Evolutionary conservation across 1,140 invertebrate species (phyloP).

Genomic region (Tyrophagus putrescentiae): DNA sequence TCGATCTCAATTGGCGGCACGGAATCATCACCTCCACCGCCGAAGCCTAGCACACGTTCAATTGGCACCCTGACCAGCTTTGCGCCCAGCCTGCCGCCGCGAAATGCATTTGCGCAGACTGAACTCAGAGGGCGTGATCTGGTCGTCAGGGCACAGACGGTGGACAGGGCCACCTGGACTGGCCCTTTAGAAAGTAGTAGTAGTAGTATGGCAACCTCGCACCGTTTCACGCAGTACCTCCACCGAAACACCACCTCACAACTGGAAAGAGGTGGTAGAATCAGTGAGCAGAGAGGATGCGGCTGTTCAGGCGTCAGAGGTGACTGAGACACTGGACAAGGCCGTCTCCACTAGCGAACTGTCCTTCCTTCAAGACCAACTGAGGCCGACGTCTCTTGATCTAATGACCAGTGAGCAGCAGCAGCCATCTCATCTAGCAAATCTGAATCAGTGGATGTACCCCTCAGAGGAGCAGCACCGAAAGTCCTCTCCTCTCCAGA

Average conservation of each 20-base stretch:
- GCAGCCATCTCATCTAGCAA: slow-evolving; percentile 18
- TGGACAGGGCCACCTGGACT: too few relatives aligned
- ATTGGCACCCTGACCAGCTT: slow-evolving; percentile 20
- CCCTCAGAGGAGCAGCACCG: too few relatives aligned
- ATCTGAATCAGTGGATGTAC: too few relatives aligned
- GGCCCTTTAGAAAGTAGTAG: too few relatives aligned
- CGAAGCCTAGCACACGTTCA: background rate
- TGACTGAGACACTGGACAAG: too few relatives aligned
- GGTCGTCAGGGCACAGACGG: too few relatives aligned
- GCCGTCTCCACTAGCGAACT: slow-evolving; percentile 5
- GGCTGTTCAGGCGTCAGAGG: too few relatives aligned
- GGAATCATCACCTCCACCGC: background rate
- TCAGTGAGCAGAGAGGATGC: background rate
- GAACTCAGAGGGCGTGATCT: slow-evolving; percentile 11
- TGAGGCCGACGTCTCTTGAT: background rate
- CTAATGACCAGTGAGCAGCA: background rate
- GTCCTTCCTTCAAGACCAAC: background rate
- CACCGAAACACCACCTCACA: background rate
- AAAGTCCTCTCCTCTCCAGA: too few relatives aligned
- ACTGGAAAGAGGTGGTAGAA: background rate
- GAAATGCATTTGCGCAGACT: slow-evolving; percentile 9
- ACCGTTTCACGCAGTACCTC: too few relatives aligned
- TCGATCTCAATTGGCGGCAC: slow-evolving; percentile 14
- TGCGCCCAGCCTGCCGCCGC: slow-evolving; percentile 12
- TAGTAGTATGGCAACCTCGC: too few relatives aligned